Evolutionary conservation across 1,140 invertebrate species (phyloP), one percentile per base, ranked within the genome.

Genomic region (Sinonovacula constricta): DNA sequence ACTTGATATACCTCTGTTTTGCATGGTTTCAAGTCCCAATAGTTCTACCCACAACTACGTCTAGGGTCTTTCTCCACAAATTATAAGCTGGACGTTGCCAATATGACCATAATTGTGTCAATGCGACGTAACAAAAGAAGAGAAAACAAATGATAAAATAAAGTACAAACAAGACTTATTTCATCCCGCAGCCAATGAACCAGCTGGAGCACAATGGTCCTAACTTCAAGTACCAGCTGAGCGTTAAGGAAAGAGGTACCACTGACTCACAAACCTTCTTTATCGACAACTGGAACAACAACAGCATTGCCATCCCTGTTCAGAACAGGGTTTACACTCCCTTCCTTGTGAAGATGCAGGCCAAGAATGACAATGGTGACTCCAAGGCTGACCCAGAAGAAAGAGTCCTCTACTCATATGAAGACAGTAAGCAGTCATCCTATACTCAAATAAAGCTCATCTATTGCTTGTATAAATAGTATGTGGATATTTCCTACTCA

Each of bases 171-270:
- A n/a, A n/a, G n/a, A n/a, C n/a, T n/a, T n/a, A n/a, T 66, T 51
- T 39, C 75, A 34, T 62, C 75, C 85, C 82, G 24, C 88, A 95
- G 94, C 94, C 95, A 68, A 98, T 99, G 97, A 95, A 97, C 0
- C 94, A 97, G 91, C 97, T 99, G 85, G 97, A 99, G 82, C 98
- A 99, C 90, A 98, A 99, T 92, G 98, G 95, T 0, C 96, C 96
- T 0, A 94, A 94, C 59, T 98, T 99, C 91, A 94, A 95, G 85
- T 99, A 99, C 89, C 93, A 95, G 79, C 94, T 99, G 4, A 95
- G 94, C 76, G 98, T 96, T 93, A 95, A 95, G 85, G 93, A 95
- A 67, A 94, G 89, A 45, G 39, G 83, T 72, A 14, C 66, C 59
- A 26, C 76, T 53, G 2, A 69, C 69, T 51, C 68, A 49, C 14